Conservation (phyloP, 2,888 invertebrate genomes). For the Panopea generosa region DNA sequence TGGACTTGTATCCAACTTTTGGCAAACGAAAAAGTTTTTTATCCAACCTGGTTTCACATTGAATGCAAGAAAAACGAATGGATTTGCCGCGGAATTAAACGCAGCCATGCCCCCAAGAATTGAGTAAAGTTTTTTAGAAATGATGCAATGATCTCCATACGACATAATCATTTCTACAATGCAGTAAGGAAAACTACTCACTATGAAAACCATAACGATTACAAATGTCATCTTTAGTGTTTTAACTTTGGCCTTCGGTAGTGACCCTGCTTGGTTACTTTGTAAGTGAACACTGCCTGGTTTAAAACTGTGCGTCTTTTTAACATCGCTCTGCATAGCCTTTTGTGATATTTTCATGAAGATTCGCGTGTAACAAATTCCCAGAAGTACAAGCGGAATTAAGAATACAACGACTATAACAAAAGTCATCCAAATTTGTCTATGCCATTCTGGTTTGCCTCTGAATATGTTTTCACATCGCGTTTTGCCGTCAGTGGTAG, state of each 20-base stretch:
- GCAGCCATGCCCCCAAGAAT: conserved; percentile 82
- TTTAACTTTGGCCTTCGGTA: conserved; percentile 84
- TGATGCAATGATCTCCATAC: conserved; percentile 76
- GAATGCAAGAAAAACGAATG: conserved; percentile 83
- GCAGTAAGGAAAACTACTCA: conserved; percentile 64
- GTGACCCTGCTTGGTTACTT: conserved; percentile 80
- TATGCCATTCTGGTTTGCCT: conserved; percentile 68
- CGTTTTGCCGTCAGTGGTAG: conserved; percentile 58
- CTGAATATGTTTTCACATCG: conserved; percentile 81
- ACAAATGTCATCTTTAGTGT: conserved; percentile 84
- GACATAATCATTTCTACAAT: conserved; percentile 82
- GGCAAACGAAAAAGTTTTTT: not conserved
- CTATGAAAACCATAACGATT: conserved; percentile 75
- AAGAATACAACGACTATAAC: conserved; percentile 79
- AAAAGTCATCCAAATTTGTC: conserved; percentile 79
- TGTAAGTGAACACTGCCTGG: conserved; percentile 77
- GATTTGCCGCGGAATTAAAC: conserved; percentile 83
- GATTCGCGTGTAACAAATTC: conserved; percentile 81
- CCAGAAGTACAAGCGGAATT: conserved; percentile 79
- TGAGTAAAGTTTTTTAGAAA: conserved; percentile 70
- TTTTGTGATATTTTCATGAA: conserved; percentile 82
- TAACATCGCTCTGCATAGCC: conserved; percentile 64
- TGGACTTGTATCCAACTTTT: no score
- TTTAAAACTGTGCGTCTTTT: conserved; percentile 39
- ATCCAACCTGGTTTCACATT: conserved; percentile 72